These are phyloP conservation scores for Phoxinus dragarum DNA, from an alignment of 2,797 vertebrate species.

Conservation along the genomic window DNA sequence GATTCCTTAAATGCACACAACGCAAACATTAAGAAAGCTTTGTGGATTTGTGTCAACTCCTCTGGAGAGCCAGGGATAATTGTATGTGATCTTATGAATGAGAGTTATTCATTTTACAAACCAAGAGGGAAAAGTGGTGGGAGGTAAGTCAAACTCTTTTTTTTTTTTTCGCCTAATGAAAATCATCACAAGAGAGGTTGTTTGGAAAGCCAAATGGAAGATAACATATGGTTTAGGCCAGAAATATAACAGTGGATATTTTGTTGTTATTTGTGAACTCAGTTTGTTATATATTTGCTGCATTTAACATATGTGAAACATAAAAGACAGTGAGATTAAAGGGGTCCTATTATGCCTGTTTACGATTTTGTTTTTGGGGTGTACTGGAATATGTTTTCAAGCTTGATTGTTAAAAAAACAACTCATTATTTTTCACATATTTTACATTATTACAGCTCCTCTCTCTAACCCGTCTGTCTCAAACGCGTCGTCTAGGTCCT, in stretches of 20 bases:
- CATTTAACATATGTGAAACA: neutral
- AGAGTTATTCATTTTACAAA: slow-evolving; percentile 61
- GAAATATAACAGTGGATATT: slow-evolving; percentile 8
- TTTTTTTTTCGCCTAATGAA: slow-evolving; percentile 55
- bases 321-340: neutral
- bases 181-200: slow-evolving; percentile 59
- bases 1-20: slow-evolving; percentile 32
- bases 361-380: too few species aligned
- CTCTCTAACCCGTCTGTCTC: too few species aligned
- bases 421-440: neutral
- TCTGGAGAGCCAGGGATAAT: slow-evolving; percentile 47
- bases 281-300: neutral
- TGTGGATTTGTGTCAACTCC: slow-evolving; percentile 46
- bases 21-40: slow-evolving; percentile 53
- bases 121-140: slow-evolving; percentile 62
- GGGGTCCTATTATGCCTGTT: too few species aligned
- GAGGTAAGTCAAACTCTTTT: slow-evolving; percentile 51
- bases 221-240: slow-evolving; percentile 36
- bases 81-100: slow-evolving; percentile 61
- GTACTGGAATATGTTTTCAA: too few species aligned
- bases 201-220: slow-evolving; percentile 44
- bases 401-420: neutral
- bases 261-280: neutral
- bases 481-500: neutral
- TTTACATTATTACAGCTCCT: neutral